Percentiles rank a stretch among this genome's conserved stretches.
These are phyloP conservation scores for Ditylenchus dipsaci DNA, from an alignment of 1,140 invertebrate species.

Conservation along the genomic window DNA sequence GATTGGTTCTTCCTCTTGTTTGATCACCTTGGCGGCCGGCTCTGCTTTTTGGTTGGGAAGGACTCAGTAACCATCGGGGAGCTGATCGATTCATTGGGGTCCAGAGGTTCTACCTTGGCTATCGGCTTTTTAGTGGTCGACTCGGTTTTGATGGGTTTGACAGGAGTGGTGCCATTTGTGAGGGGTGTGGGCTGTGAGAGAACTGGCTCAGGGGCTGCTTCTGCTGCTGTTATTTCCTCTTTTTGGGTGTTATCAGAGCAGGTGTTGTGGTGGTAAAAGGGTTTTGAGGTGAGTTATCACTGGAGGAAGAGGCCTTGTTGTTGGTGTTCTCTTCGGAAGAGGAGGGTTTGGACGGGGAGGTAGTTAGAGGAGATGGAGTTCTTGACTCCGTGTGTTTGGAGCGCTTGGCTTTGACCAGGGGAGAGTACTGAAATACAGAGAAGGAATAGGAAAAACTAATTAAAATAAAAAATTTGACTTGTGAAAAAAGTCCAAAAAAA, in stretches of 20 bases:
- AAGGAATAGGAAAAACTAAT: too few species aligned
- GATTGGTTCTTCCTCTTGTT: neutral
- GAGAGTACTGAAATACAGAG: conserved; percentile 3
- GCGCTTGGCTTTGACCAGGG: neutral
- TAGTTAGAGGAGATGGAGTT: conserved; percentile 4
- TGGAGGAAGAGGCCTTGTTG: neutral
- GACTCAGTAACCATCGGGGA: neutral
- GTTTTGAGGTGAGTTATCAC: neutral
- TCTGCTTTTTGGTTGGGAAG: neutral
- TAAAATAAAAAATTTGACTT: too few species aligned
- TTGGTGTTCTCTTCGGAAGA: neutral
- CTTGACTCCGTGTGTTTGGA: conserved; percentile 3
- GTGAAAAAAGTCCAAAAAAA: too few species aligned
- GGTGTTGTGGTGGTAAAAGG: too few species aligned
- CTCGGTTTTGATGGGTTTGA: conserved; percentile 10
- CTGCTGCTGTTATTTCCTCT: neutral
- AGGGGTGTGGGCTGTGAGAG: neutral
- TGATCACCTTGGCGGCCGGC: neutral
- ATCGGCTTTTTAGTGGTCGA: conserved; percentile 8
- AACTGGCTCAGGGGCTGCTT: neutral
- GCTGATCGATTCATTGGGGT: conserved; percentile 3
- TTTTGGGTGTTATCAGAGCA: neutral
- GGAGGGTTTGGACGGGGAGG: neutral
- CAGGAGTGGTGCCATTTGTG: neutral
- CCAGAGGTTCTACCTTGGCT: conserved; percentile 21